These are phyloP conservation scores for Prionace glauca DNA, from an alignment of 2,797 vertebrate species.

Conservation along the genomic window DNA sequence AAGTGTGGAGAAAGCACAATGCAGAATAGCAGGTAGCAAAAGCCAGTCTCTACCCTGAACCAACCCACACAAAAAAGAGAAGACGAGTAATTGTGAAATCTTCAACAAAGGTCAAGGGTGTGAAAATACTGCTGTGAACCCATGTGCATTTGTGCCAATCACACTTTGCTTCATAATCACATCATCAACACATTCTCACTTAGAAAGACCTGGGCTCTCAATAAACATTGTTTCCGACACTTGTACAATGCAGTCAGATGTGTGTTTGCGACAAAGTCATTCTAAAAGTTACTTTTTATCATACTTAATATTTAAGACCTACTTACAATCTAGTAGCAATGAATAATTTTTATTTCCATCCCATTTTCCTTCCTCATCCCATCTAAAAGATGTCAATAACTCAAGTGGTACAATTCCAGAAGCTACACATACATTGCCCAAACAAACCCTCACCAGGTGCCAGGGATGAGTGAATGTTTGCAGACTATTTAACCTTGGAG, in stretches of 20 bases:
- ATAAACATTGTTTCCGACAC: not conserved
- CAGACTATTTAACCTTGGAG: not conserved
- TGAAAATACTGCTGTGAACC: not conserved
- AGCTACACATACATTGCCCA: not conserved
- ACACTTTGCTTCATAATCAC: not conserved
- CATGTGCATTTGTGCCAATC: conserved; percentile 11
- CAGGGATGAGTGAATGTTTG: not conserved
- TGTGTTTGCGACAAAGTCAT: not conserved
- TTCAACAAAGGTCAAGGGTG: conserved; percentile 17
- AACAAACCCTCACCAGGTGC: not conserved
- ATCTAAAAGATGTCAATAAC: not conserved
- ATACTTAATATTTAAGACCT: not conserved
- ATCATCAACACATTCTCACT: conserved; percentile 6
- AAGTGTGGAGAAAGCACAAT: not conserved
- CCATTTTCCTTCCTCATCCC: not conserved
- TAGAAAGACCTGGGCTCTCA: not conserved
- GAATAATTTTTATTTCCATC: not conserved
- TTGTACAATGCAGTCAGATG: not conserved
- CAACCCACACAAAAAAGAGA: not conserved
- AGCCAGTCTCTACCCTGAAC: not conserved
- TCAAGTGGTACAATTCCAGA: not conserved
- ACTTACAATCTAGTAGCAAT: not conserved
- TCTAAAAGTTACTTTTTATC: not conserved
- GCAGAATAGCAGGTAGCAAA: conserved; percentile 22
- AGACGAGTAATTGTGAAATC: conserved; percentile 17